Evolutionary conservation across 2,888 invertebrate species (phyloP).

Genomic region (Heteromyza rotundicornis): DNA sequence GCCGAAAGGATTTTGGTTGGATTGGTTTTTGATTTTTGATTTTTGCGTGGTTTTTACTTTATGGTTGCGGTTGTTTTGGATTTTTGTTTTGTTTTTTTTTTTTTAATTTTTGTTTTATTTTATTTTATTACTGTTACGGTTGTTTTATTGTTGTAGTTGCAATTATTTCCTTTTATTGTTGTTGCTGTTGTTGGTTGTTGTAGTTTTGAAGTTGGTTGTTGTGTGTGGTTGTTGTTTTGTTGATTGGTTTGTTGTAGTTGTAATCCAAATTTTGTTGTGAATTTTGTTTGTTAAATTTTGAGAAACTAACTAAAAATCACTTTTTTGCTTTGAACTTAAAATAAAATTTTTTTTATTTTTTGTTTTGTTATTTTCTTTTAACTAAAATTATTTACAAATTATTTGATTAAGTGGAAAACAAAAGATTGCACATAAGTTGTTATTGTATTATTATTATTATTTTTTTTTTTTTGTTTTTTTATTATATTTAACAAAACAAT

Average conservation of each 20-base stretch:
- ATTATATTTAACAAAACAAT: conserved; percentile 58
- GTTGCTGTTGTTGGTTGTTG: conserved; percentile 19
- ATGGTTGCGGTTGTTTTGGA: conserved; percentile 19
- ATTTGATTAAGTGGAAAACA: conserved; percentile 40
- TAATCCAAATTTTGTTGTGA: conserved; percentile 59
- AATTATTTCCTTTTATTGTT: not conserved
- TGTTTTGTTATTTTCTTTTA: conserved; percentile 43
- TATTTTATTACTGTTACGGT: conserved; percentile 27
- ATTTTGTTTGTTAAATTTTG: conserved; percentile 62
- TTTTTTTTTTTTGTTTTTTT: conserved; percentile 30
- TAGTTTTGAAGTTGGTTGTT: conserved; percentile 14
- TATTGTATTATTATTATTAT: conserved; percentile 31
- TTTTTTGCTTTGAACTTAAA: conserved; percentile 38
- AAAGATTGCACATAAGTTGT: conserved; percentile 48
- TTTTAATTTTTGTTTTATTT: conserved; percentile 24
- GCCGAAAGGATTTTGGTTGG: conserved; percentile 3
- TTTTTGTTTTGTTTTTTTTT: conserved; percentile 34
- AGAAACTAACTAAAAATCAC: conserved; percentile 59
- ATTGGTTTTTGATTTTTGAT: conserved; percentile 19
- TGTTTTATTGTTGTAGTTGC: conserved; percentile 17
- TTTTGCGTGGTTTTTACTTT: conserved; percentile 17
- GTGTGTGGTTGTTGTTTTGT: conserved; percentile 11
- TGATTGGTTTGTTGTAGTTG: conserved; percentile 43
- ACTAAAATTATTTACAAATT: conserved; percentile 45
- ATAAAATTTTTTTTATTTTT: conserved; percentile 31